phyloP scores from a whole-genome alignment of 2,113 vertebrate genomes.

The Grus americana region DNA sequence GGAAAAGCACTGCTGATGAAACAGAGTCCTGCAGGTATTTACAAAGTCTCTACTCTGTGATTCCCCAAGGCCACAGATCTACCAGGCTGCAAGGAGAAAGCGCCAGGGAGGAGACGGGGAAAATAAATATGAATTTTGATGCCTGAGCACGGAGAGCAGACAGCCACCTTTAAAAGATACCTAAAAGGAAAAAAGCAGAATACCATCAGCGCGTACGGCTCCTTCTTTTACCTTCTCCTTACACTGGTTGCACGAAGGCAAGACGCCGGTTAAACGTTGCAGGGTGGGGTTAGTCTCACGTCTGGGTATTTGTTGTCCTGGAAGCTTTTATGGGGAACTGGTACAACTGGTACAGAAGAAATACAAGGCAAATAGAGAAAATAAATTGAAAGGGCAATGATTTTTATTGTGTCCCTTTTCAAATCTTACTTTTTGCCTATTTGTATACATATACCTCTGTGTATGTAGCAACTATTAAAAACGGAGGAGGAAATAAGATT shows the following conservation, averaged over 20 bases:
- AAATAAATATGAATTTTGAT: background rate
- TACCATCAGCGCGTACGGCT: fast-evolving
- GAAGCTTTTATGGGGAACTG: background rate
- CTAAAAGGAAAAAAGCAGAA: fast-evolving
- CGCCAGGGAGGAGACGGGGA: fast-evolving
- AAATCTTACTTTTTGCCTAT: background rate
- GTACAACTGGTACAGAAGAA: background rate
- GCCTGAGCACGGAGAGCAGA: background rate
- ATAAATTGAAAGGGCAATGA: background rate
- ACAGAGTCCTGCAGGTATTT: background rate
- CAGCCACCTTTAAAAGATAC: background rate
- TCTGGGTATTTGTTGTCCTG: background rate
- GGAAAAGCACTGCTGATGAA: background rate
- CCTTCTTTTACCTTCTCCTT: background rate
- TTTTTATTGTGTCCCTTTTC: background rate
- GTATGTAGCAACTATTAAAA: background rate
- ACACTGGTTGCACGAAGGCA: background rate
- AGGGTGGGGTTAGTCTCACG: background rate
- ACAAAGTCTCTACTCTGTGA: background rate
- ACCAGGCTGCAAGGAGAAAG: background rate
- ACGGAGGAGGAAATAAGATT: fast-evolving
- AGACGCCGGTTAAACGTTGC: background rate
- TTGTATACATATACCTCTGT: fast-evolving
- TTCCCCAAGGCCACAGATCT: background rate
- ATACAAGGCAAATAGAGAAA: background rate